Evolutionary conservation across 2,113 vertebrate genomes (phyloP), one percentile per base, ranked within the genome.

Genomic region (Haliaeetus leucogaster): DNA sequence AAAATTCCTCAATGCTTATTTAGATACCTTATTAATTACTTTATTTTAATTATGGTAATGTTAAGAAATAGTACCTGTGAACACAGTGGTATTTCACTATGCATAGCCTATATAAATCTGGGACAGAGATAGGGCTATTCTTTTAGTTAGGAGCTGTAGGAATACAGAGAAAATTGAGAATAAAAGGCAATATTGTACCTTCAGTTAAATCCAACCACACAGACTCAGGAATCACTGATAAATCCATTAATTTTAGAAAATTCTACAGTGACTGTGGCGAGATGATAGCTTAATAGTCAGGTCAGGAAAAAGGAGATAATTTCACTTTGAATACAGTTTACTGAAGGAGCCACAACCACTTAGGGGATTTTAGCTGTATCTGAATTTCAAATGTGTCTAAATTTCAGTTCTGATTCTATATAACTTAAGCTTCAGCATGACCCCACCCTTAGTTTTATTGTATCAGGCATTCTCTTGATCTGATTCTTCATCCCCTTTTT

Each of bases 251-350:
- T 82, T 87, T 73, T 45, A 66, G 55, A 77, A 94, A 94, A 42
- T 66, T 36, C 10, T 92, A 47, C 13, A 53, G 45, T 92, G 53
- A 55, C 67, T 80, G 26, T 90, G 15, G 45, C 77, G 45, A 90
- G 52, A 82, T 0, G 6, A 65, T 82, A 89, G 11, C n/a, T 93
- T 92, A 92, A 89, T 40, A 92, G 38, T 66, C 45, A 88, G 38
- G 53, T 62, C 29, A 88, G 58, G 40, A 22, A 85, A 92, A 93
- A 77, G 0, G 22, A 87, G 47, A 59, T 76, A 53, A 91, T 96
- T 96, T 94, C 76, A 90, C 59, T 91, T 77, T 70, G 45, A 95
- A 73, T 90, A 47, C 4, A 74, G 82, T 89, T 90, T 94, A 81
- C 86, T 10, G 21, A 91, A 88, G 67, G 29, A 86, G 16, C 7